phyloP scores from a whole-genome alignment of 2,888 invertebrate species.

The Watsonalla cultraria region DNA sequence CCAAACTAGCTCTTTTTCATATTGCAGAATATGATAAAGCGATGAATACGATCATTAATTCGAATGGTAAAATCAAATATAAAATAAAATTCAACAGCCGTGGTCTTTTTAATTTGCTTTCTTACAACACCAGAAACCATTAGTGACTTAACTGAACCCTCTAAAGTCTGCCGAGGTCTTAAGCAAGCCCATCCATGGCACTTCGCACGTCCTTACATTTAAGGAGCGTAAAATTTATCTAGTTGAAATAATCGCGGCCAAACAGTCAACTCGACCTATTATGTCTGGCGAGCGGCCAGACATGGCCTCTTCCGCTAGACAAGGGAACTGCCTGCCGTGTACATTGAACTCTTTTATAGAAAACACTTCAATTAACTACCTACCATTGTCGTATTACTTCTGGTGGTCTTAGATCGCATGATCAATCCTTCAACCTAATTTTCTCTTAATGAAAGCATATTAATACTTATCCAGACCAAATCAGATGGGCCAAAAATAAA shows the following conservation, averaged over 20 bases:
- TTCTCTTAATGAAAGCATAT: too few relatives aligned
- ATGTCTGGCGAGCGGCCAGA: slow-evolving; percentile 58
- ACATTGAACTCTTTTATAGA: slow-evolving; percentile 21
- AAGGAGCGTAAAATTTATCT: slow-evolving; percentile 65
- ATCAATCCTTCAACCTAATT: too few relatives aligned
- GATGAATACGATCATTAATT: too few relatives aligned
- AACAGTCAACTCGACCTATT: slow-evolving; percentile 48
- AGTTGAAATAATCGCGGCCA: slow-evolving; percentile 61
- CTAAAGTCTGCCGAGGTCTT: slow-evolving; percentile 15
- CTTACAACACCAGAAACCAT: slow-evolving; percentile 2
- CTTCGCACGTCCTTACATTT: slow-evolving; percentile 56
- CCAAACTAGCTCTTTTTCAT: too few relatives aligned
- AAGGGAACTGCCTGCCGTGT: slow-evolving; percentile 33
- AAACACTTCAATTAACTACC: slow-evolving; percentile 7
- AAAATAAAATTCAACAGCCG: too few relatives aligned
- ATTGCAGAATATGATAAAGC: too few relatives aligned
- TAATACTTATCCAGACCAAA: too few relatives aligned
- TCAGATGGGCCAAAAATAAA: too few relatives aligned
- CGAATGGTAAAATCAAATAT: too few relatives aligned
- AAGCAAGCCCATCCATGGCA: slow-evolving; percentile 21
- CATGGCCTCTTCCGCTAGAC: slow-evolving; percentile 35
- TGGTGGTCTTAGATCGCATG: too few relatives aligned
- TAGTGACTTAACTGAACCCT: slow-evolving; percentile 8
- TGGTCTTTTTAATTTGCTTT: background rate
- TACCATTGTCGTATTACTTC: too few relatives aligned